Evolutionary conservation across 2,113 vertebrate species (phyloP).

Genomic region (Dipodomys stephensi): DNA sequence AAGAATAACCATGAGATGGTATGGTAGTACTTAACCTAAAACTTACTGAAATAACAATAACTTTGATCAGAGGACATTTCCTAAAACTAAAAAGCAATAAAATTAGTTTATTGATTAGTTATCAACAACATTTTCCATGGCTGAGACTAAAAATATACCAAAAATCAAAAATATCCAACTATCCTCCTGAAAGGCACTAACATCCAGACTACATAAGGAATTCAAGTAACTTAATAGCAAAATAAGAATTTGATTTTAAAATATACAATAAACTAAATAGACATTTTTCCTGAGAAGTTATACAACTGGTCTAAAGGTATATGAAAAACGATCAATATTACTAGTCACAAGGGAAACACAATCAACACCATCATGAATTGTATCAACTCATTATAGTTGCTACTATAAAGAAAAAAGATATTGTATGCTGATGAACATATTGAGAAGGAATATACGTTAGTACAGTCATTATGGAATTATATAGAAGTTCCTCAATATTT

Average conservation of each 20-base stretch:
- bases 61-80: neutral
- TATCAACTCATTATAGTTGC: neutral
- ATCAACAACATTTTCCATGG: neutral
- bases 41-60: neutral
- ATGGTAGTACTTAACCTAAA: neutral
- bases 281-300: neutral
- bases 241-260: neutral
- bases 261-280: neutral
- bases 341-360: neutral
- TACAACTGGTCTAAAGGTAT: neutral
- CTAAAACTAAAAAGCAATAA: slow-evolving; percentile 47
- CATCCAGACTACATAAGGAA: neutral
- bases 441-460: slow-evolving; percentile 4
- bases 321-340: neutral
- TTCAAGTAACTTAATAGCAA: neutral
- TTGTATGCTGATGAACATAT: neutral
- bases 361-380: neutral
- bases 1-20: neutral
- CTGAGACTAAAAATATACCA: neutral
- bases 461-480: neutral
- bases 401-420: neutral
- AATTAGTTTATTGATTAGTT: neutral
- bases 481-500: neutral
- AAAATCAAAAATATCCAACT: slow-evolving; percentile 2
- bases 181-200: neutral